These are phyloP conservation scores for Heterodera schachtii DNA, from an alignment of 1,140 invertebrate genomes.

Conservation along the genomic window DNA sequence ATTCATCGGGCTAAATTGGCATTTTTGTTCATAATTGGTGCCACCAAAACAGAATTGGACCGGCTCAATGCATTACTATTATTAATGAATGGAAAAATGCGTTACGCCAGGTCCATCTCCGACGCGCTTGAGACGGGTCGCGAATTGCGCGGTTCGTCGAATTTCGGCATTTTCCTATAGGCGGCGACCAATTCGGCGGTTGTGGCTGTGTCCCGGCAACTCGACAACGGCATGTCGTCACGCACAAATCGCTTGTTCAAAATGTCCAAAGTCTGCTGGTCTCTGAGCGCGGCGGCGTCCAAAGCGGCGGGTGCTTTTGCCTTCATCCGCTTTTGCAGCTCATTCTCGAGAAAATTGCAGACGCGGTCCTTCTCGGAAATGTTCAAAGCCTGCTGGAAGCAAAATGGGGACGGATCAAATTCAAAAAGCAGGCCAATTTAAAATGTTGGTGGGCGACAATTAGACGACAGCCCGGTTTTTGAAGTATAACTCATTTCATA, in stretches of 20 bases:
- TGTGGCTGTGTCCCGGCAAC: neutral
- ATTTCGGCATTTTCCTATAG: constrained; percentile 26
- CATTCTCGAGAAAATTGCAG: neutral
- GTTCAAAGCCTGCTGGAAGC: neutral
- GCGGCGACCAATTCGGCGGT: neutral
- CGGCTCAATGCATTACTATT: too few species aligned
- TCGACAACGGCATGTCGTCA: neutral
- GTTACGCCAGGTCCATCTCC: constrained; percentile 2
- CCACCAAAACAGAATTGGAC: too few species aligned
- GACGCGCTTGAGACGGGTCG: constrained; percentile 20
- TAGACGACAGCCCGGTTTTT: too few species aligned
- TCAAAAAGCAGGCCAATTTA: too few species aligned
- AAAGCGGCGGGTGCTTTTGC: neutral
- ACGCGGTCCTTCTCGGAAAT: neutral
- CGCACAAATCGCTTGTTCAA: neutral
- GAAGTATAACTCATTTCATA: too few species aligned
- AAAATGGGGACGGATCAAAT: neutral
- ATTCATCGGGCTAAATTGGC: too few species aligned
- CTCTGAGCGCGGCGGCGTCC: too few species aligned
- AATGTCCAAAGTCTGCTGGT: neutral
- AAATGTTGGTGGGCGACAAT: too few species aligned
- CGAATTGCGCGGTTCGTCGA: constrained; percentile 6
- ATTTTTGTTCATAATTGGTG: too few species aligned
- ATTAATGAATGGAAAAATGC: neutral
- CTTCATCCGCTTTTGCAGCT: neutral